Conservation (phyloP, 2,113 vertebrate species). For the Peromyscus maniculatus region DNA sequence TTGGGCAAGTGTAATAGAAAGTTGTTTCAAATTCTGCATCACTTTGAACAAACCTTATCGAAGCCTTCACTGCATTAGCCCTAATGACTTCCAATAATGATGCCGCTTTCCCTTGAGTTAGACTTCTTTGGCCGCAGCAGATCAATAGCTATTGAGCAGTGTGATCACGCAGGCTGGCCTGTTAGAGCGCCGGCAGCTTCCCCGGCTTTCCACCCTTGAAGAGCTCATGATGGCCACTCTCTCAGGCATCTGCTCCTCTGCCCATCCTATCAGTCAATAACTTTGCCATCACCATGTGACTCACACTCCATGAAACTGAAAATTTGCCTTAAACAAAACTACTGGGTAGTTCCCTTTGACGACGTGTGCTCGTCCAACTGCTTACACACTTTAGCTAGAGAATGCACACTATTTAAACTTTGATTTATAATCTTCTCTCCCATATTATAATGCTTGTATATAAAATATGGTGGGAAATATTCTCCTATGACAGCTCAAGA, state of each 20-base stretch:
- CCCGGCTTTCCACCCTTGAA: background rate
- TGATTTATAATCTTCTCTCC: background rate
- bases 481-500: background rate
- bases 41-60: constrained; percentile 72
- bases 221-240: background rate
- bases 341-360: background rate
- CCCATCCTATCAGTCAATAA: constrained; percentile 39
- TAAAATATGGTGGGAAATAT: constrained; percentile 28
- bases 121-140: background rate
- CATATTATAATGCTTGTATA: background rate
- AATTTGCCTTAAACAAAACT: background rate
- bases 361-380: background rate
- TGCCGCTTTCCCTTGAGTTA: constrained; percentile 37
- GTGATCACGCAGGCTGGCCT: constrained; percentile 57
- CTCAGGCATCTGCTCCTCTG: background rate
- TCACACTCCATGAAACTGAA: constrained; percentile 6
- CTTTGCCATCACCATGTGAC: constrained; percentile 10
- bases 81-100: constrained; percentile 75
- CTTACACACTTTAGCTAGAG: background rate
- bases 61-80: constrained; percentile 76
- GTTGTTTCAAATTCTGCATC: constrained; percentile 74
- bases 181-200: background rate
- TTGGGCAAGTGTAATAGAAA: constrained; percentile 53
- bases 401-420: background rate
- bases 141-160: constrained; percentile 72